Evolutionary conservation across 2,888 invertebrate genomes (phyloP).

Genomic region (Orchestes rusci): DNA sequence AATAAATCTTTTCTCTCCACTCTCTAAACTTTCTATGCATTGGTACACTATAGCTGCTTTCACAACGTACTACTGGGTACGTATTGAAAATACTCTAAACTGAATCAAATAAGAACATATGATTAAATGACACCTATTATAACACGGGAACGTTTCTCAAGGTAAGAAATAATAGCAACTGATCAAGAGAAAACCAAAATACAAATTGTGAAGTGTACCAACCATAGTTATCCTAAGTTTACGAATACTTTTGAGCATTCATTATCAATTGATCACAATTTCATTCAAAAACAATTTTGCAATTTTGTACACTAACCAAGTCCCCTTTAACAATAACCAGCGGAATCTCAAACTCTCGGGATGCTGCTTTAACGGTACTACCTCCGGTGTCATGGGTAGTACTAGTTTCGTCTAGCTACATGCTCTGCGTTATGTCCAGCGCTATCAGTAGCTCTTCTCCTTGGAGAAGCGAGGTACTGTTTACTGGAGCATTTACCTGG

Average conservation of each 20-base stretch:
- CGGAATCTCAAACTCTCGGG: slow-evolving; percentile 34
- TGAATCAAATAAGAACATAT: too few species aligned
- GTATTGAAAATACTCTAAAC: too few species aligned
- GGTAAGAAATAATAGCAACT: too few species aligned
- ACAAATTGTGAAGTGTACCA: too few species aligned
- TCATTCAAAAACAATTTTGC: slow-evolving; percentile 20
- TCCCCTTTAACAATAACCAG: slow-evolving; percentile 31
- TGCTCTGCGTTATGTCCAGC: slow-evolving; percentile 43
- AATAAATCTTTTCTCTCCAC: too few species aligned
- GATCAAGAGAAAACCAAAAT: too few species aligned
- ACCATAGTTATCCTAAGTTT: too few species aligned
- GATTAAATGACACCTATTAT: too few species aligned
- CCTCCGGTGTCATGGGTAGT: slow-evolving; percentile 4
- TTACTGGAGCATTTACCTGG: slow-evolving; percentile 47
- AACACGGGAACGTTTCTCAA: too few species aligned
- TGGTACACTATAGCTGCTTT: too few species aligned
- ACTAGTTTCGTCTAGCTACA: slow-evolving; percentile 35
- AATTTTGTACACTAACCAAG: slow-evolving; percentile 30
- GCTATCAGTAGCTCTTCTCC: slow-evolving; percentile 48
- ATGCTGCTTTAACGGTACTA: slow-evolving; percentile 20
- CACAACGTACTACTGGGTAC: too few species aligned
- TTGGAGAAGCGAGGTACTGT: slow-evolving; percentile 40
- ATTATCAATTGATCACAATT: background rate
- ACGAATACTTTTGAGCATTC: background rate
- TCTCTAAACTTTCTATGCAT: too few species aligned